Conservation (phyloP, 2,113 vertebrate genomes). For the Alligator mississippiensis region DNA sequence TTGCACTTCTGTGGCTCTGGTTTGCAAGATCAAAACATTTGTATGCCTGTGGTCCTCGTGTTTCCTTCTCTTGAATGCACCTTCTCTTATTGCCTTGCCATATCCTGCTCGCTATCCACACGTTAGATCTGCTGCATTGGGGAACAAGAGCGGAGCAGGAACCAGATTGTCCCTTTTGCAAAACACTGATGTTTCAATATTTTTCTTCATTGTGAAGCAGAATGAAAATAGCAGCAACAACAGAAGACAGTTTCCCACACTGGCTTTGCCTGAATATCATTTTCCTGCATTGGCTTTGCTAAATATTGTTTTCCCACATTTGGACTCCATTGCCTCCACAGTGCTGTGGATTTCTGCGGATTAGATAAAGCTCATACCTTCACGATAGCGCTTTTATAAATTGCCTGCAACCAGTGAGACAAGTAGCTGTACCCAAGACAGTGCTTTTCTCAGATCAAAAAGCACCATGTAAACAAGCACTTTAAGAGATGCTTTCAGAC, state of each 20-base stretch:
- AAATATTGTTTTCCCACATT: fast-evolving
- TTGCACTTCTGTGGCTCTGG: no score
- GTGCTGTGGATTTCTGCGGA: background rate
- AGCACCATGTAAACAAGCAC: no score
- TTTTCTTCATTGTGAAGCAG: no score
- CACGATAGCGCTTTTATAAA: background rate
- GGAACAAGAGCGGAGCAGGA: no score
- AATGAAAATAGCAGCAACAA: no score
- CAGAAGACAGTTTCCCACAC: no score
- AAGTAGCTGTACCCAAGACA: background rate
- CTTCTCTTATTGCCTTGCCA: background rate
- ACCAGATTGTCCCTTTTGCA: no score
- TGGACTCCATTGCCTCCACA: background rate
- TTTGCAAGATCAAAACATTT: background rate
- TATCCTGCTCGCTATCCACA: background rate
- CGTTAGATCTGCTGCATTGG: no score
- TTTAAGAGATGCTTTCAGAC: no score
- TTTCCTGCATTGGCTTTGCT: background rate
- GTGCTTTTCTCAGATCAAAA: no score
- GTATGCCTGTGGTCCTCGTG: background rate
- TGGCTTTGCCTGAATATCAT: no score
- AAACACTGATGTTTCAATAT: no score
- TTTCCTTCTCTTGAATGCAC: background rate
- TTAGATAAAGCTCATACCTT: background rate
- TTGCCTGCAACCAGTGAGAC: background rate